Base-by-base conservation (phyloP, 2,888 invertebrate species). In the Cyrtodaria siliqua region DNA sequence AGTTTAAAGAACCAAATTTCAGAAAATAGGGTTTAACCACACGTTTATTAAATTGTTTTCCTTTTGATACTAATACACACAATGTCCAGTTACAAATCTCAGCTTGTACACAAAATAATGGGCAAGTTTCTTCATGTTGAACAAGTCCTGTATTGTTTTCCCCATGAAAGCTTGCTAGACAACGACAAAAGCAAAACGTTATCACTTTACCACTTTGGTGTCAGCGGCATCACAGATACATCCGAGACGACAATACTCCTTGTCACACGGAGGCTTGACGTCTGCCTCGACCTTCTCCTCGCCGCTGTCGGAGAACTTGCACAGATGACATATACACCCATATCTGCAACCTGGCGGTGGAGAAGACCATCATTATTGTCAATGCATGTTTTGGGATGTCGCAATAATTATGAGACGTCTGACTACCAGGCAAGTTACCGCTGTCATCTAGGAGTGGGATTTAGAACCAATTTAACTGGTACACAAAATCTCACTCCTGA, bases 251-350 rank as follows among this genome's bases (percentile, higher is more conserved):
- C 91, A 91, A 64, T 91, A 91, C 68, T 90, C 90, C 64, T 90
- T 91, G 47, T 87, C 87, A 84, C 91, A 91, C 14, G 57, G 68
- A 61, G 57, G 75, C 56, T 79, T 83, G 44, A 63, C 29, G 6
- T 78, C 78, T 0, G 74, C 47, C 42, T 83, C 82, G 12, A 33
- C 12, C 23, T 79, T 72, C 27, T 73, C 82, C 42, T 83, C 85
- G 3, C 82, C 80, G 18, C 77, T 82, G 33, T 83, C 86, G 8
- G 81, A 76, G 56, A 81, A 73, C 68, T 82, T 85, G 77, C 88
- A 90, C 52, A 91, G 84, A 61, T 91, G 89, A 75, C 91, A 91
- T 29, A 91, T 89, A 76, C 91, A 91, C 26, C 91, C 90, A 82
- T 90, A 91, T 9, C 90, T 83, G 73, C 91, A 91, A 23, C 91